Conservation (phyloP, 2,888 invertebrate species). For the Patella caerulea region DNA sequence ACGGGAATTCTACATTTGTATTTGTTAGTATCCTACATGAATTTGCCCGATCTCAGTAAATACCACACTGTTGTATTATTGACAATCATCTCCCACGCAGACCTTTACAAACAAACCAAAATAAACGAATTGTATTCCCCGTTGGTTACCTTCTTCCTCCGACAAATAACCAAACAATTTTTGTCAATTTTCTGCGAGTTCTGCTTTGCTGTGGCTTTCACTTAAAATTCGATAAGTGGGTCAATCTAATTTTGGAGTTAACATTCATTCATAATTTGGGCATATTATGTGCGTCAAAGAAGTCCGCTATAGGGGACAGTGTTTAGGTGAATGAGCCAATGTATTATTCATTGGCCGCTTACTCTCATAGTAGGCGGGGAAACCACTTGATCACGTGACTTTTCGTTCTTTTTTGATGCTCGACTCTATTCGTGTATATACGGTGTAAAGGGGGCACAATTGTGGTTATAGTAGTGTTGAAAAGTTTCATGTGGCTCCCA, state of each 20-base stretch:
- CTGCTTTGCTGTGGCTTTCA: neutral
- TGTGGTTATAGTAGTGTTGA: conserved; percentile 19
- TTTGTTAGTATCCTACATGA: conserved; percentile 2
- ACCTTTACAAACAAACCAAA: neutral
- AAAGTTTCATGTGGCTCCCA: conserved; percentile 21
- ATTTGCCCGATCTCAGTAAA: neutral
- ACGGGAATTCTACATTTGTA: conserved; percentile 3
- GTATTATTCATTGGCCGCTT: conserved; percentile 1
- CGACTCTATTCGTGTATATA: conserved; percentile 42
- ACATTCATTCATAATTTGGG: neutral
- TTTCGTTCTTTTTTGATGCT: conserved; percentile 43
- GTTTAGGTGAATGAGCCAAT: neutral
- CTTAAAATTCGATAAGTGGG: neutral
- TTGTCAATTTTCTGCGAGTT: neutral
- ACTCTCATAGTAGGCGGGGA: conserved; percentile 43
- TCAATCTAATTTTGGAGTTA: neutral
- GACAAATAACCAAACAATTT: conserved; percentile 4
- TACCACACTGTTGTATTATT: conserved; percentile 6
- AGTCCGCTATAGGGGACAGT: neutral
- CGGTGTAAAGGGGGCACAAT: conserved; percentile 23
- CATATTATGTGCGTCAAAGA: neutral
- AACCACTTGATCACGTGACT: conserved; percentile 46
- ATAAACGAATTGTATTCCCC: neutral
- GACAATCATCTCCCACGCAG: conserved; percentile 2
- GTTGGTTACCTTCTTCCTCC: neutral